Percentiles rank a stretch among this genome's conserved stretches.
Evolutionary conservation across 2,888 invertebrate species (phyloP).

Genomic region (Ormyrus labotus): DNA sequence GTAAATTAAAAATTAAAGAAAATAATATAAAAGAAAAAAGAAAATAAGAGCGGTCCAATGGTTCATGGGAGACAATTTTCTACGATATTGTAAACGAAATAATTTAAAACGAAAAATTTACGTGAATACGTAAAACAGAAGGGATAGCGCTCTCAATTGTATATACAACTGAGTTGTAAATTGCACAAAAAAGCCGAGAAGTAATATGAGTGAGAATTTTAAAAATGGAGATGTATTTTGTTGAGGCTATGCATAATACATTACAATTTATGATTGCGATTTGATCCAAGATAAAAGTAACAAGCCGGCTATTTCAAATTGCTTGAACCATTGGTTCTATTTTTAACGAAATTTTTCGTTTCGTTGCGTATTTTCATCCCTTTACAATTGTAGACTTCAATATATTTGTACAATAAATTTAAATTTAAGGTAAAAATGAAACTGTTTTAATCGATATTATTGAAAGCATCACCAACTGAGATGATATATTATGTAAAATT

Average conservation of each 20-base stretch:
- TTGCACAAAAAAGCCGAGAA: slow-evolving; percentile 47
- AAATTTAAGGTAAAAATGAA: slow-evolving; percentile 3
- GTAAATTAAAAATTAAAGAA: slow-evolving; percentile 20
- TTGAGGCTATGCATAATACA: slow-evolving; percentile 32
- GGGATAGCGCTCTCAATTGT: slow-evolving; percentile 41
- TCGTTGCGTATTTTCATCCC: slow-evolving; percentile 49
- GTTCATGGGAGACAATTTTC: slow-evolving; percentile 75
- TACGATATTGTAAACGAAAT: slow-evolving; percentile 54
- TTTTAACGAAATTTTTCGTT: slow-evolving; percentile 13
- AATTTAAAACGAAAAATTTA: slow-evolving; percentile 24
- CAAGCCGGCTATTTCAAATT: slow-evolving; percentile 35
- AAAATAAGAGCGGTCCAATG: slow-evolving; percentile 71
- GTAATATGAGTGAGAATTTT: slow-evolving; percentile 26
- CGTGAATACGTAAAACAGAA: slow-evolving; percentile 20
- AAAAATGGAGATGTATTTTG: slow-evolving; percentile 29
- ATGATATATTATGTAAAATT: background rate
- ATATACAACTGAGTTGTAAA: slow-evolving; percentile 50
- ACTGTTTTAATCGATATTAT: slow-evolving; percentile 6
- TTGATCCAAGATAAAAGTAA: background rate
- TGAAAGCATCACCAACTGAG: background rate
- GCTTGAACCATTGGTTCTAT: slow-evolving; percentile 54
- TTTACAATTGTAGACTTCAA: background rate
- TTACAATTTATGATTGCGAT: slow-evolving; percentile 19
- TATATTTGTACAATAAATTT: slow-evolving; percentile 11
- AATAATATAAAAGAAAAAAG: slow-evolving; percentile 15